These are phyloP conservation scores for Cremastobaeus sp. DNA, from an alignment of 2,888 invertebrate species.

Conservation along the genomic window DNA sequence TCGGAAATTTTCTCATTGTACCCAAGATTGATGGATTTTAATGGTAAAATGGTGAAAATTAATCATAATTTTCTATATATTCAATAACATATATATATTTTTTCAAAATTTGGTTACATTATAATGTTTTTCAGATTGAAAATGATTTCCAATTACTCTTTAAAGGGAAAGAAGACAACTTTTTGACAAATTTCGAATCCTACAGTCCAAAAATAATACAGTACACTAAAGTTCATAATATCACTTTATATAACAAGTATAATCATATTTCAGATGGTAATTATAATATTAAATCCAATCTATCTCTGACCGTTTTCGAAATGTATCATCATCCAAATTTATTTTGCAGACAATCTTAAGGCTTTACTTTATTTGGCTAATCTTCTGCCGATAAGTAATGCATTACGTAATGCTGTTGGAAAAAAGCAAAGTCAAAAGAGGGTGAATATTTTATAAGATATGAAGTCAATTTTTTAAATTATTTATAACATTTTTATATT, in stretches of 20 bases:
- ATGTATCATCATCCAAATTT: background rate
- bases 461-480: background rate
- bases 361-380: background rate
- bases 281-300: background rate
- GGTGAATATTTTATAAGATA: no score
- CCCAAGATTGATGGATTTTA: background rate
- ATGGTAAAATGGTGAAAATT: background rate
- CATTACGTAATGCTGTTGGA: background rate
- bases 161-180: no score
- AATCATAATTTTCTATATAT: background rate
- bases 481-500: no score
- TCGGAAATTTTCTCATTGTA: background rate
- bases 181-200: no score
- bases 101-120: no score
- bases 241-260: no score
- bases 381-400: background rate
- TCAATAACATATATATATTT: background rate
- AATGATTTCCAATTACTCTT: no score
- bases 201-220: no score
- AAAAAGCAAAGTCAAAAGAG: background rate
- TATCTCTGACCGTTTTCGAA: background rate
- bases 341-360: background rate
- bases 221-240: no score
- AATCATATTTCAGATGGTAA: no score
- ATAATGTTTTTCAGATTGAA: no score